phyloP scores from a whole-genome alignment of 2,797 vertebrate species.

The Calcarius lapponicus region DNA sequence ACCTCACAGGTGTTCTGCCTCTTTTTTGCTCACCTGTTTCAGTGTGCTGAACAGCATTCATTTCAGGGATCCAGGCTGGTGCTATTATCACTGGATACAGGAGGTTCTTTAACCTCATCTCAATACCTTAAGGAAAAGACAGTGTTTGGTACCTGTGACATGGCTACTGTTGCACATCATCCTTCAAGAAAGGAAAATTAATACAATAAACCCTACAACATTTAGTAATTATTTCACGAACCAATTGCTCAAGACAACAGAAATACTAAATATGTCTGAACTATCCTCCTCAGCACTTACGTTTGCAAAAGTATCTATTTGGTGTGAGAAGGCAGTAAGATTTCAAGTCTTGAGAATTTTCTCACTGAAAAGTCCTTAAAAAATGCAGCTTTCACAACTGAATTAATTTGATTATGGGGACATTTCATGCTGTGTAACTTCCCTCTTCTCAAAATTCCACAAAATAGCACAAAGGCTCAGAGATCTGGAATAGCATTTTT shows the following conservation, averaged over 20 bases:
- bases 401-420: not conserved
- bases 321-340: not conserved
- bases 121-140: conserved; percentile 81
- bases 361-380: not conserved
- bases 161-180: not conserved
- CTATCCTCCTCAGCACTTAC: not conserved
- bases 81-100: conserved; percentile 89
- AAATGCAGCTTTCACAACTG: not conserved
- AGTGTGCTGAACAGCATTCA: conserved; percentile 80
- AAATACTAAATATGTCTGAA: not conserved
- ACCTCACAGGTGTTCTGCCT: not conserved
- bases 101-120: conserved; percentile 93
- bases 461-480: not conserved
- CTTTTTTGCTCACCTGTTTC: conserved; percentile 80
- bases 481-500: not conserved
- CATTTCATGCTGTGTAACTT: not conserved
- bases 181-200: not conserved
- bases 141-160: not conserved
- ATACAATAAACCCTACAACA: not conserved
- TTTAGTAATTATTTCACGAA: not conserved
- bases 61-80: conserved; percentile 86
- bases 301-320: not conserved
- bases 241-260: not conserved
- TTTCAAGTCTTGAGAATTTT: not conserved
- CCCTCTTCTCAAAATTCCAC: not conserved